These are phyloP conservation scores for Lytechinus pictus DNA, from an alignment of 35 echinoderm and acorn worm genomes.

Conservation along the genomic window DNA sequence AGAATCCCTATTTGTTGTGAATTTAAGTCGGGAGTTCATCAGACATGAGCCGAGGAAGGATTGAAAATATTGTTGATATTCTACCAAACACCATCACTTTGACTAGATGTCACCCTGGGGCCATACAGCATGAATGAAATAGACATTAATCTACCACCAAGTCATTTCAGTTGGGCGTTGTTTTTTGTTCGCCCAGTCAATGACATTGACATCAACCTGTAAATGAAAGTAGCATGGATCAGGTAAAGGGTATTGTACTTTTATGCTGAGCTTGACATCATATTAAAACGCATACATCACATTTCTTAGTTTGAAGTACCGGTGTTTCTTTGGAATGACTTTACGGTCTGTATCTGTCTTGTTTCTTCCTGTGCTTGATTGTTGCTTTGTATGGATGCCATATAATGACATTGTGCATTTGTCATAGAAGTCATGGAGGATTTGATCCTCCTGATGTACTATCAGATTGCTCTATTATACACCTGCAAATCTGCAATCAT, in stretches of 20 bases:
- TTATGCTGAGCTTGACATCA: background rate
- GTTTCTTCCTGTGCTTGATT: background rate
- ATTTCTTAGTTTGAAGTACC: no score
- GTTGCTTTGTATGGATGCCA: no score
- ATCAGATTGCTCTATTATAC: background rate
- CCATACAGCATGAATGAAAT: no score
- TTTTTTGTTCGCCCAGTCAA: background rate
- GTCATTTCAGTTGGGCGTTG: no score
- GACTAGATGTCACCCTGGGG: no score
- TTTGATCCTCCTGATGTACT: background rate
- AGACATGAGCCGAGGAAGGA: no score
- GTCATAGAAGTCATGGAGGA: background rate
- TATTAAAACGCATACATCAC: background rate
- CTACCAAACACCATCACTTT: no score
- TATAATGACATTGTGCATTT: no score
- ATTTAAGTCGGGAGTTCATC: no score
- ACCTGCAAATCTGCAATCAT: background rate
- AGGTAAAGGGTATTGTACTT: background rate
- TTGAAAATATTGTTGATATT: no score
- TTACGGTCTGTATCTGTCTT: background rate
- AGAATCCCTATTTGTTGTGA: no score
- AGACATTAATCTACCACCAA: no score
- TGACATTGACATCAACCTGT: background rate
- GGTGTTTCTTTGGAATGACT: background rate
- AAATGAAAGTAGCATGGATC: background rate